Base-by-base conservation (phyloP, 2,797 vertebrate genomes). In the Acanthurus tractus region DNA sequence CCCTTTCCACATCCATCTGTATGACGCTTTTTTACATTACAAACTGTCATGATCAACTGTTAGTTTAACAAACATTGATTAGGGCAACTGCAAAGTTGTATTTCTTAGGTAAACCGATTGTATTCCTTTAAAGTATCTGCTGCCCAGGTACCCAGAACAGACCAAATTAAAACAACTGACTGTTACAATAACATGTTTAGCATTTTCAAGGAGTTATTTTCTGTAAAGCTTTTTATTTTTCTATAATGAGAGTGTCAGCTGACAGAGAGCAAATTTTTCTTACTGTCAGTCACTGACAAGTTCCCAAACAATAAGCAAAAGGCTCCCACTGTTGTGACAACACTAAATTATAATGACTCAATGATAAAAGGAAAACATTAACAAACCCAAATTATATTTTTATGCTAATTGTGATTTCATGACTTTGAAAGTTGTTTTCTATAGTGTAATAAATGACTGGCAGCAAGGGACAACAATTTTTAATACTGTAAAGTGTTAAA, bases 331-430 rank as follows among this genome's bases (percentile, higher is more conserved):
- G n/a, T 29, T 71, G 5, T 18, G n/a, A 55, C n/a, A 54, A 53
- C 25, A 2, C 25, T 10, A 23, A 46, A 58, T 46, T 15, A 58
- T 25, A 34, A 23, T 11, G 6, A 42, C 46, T n/a, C 42, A 2
- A 59, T 17, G 14, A 57, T 13, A 15, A 42, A n/a, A 40, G 49
- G 8, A 54, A 3, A 56, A 49, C 36, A 57, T 62, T 50, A n/a
- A 55, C n/a, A 56, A 55, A 53, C 20, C 2, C 5, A 36, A 38
- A 54, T 73, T 15, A 25, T 8, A 40, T 8, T 59, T 44, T 20
- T 40, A 42, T 54, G 34, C 23, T 46, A 52, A 40, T 59, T 34
- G 5, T 29, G 2, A 59, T 58, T 65, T 66, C 20, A 67, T 63
- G 20, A 34, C 6, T 71, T 20, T 38, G 13, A 22, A 29, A 12